Base-by-base conservation (phyloP, 2,888 invertebrate species). In the Philonicus albiceps region DNA sequence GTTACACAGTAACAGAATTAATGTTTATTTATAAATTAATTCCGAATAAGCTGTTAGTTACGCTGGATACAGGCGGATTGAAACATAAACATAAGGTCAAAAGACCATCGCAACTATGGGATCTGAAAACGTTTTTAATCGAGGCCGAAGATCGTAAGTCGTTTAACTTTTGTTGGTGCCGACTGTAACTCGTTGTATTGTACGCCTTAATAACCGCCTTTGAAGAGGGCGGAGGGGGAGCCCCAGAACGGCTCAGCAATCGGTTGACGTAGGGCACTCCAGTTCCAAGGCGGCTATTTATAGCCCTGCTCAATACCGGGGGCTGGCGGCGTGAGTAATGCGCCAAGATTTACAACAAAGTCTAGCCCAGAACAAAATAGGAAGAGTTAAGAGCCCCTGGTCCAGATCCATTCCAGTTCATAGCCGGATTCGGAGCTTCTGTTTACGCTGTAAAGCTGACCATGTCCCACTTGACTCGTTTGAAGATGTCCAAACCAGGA, bases 401-500 rank as follows among this genome's bases (percentile, higher is more conserved):
- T 11, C 40, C 55, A 19, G 55, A 34, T 64, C 37, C 81, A 64
- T 34, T 83, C n/a, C n/a, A 31, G 1, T 37, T 34, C 22, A n/a
- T n/a, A 3, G 37, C 31, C 22, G 64, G 22, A n/a, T n/a, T n/a
- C n/a, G n/a, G 22, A 11, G 55, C 81, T 83, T 31, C 34, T 49
- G 40, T 40, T 73, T 85, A 49, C 43, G 74, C 64, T 72, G 16
- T n/a, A 49, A 43, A 74, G 27, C 30, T 85, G 43, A 43, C 49
- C 74, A 73, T 40, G 43, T 85, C 85, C 85, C 85, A 85, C 40
- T 85, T 85, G 85, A 73, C 84, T 85, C 73, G 30, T 85, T 85
- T 85, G 7, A 40, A 84, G 73, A 73, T 83, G 81, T 83, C 81
- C 81, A 64, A 83, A 64, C 64, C 64, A 83, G 19, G 37, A 31